Conservation (phyloP, 2,797 vertebrate species). For the Smutsia temminckii region DNA sequence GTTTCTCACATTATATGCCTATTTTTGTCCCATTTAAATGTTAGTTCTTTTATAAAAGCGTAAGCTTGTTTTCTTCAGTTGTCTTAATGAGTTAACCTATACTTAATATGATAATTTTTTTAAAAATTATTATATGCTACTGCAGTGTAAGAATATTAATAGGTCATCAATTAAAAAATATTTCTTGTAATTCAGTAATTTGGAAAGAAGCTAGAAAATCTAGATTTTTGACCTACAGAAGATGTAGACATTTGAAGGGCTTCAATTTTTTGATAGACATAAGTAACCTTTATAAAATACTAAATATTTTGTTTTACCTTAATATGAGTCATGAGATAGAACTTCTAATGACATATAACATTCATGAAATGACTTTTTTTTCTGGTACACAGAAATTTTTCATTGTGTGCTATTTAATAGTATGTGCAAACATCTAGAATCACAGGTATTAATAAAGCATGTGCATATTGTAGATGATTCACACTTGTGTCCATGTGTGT, state of each 20-base stretch:
- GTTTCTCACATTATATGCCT: not conserved
- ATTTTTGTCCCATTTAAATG: constrained; percentile 18
- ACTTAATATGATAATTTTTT: not conserved
- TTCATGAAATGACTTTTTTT: not conserved
- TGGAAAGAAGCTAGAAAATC: not conserved
- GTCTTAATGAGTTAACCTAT: not conserved
- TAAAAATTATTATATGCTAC: not conserved
- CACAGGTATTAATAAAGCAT: not conserved
- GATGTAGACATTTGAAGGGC: not conserved
- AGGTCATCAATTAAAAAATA: not conserved
- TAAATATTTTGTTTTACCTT: not conserved
- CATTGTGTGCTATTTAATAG: not conserved
- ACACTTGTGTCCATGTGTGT: not conserved
- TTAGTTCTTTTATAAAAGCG: not conserved
- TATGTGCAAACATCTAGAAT: not conserved
- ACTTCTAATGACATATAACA: not conserved
- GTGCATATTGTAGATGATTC: not conserved
- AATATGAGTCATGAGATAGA: not conserved
- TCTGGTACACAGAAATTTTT: not conserved
- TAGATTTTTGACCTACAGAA: not conserved
- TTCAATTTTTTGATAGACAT: not conserved
- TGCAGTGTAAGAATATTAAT: not conserved
- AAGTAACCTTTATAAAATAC: not conserved
- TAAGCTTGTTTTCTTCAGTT: not conserved
- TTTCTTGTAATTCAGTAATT: not conserved